Conservation (phyloP, 1,140 invertebrate species). For the Lutraria rhynchaena region DNA sequence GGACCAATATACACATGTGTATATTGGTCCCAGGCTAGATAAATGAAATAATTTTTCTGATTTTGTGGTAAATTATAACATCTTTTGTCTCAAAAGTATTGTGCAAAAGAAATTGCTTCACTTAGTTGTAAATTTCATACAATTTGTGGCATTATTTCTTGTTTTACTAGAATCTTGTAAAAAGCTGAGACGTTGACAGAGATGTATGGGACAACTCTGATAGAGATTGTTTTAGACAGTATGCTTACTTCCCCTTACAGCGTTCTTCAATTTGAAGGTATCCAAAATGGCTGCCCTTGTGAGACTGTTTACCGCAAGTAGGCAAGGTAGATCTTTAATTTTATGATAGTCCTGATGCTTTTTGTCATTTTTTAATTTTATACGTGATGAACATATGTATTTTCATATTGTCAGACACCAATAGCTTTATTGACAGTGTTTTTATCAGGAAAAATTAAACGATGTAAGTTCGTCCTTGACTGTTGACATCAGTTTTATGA, state of each 20-base stretch:
- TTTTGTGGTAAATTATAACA: too few relatives aligned
- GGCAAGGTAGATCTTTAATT: constrained; percentile 12
- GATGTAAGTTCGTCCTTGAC: background rate
- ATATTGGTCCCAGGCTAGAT: too few relatives aligned
- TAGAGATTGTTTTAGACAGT: too few relatives aligned
- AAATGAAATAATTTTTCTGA: too few relatives aligned
- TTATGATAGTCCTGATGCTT: background rate
- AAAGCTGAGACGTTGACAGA: too few relatives aligned
- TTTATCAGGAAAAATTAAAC: background rate
- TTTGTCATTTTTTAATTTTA: background rate
- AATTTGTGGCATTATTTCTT: too few relatives aligned
- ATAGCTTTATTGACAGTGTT: background rate
- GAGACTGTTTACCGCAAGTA: constrained; percentile 31
- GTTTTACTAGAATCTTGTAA: too few relatives aligned
- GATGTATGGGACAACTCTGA: too few relatives aligned
- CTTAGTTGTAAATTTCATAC: too few relatives aligned
- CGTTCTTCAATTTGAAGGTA: constrained; percentile 14
- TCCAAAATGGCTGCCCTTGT: constrained; percentile 45
- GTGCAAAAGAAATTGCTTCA: too few relatives aligned
- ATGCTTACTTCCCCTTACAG: background rate
- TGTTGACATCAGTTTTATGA: background rate
- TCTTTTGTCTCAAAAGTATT: too few relatives aligned
- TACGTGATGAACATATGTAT: background rate
- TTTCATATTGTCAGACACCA: background rate
- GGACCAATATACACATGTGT: too few relatives aligned